Percentiles rank a stretch among this genome's conserved stretches.
Conservation (phyloP, 2,113 vertebrate genomes). For the Synchiropus splendidus region DNA sequence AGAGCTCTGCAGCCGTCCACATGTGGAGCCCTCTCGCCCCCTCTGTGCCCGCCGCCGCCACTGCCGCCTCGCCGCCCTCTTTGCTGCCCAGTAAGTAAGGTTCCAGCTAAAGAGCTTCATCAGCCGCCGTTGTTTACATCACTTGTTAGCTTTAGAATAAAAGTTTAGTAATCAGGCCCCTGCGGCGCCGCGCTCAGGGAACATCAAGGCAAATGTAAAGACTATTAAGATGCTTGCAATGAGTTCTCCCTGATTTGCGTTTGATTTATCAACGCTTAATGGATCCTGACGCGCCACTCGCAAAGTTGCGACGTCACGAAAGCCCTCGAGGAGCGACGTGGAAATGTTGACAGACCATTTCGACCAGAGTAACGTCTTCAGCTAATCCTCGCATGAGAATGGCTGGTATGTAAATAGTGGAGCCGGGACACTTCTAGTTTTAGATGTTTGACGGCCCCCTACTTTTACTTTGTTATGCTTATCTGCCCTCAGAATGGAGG, state of each 20-base stretch:
- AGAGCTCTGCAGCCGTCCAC: conserved; percentile 73
- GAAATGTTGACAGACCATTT: conserved; percentile 26
- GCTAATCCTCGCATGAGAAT: conserved; percentile 24
- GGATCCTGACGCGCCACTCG: conserved; percentile 16
- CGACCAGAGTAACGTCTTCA: conserved; percentile 48
- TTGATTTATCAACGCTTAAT: conserved; percentile 44
- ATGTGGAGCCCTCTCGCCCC: conserved; percentile 66
- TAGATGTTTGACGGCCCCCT: conserved; percentile 63
- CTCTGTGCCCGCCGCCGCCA: conserved; percentile 20
- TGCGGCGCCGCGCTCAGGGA: conserved; percentile 35
- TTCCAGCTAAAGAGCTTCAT: conserved; percentile 67
- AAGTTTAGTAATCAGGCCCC: conserved; percentile 43
- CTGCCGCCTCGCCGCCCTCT: conserved; percentile 60
- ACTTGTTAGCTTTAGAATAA: conserved; percentile 33
- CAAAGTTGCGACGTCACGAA: conserved; percentile 2
- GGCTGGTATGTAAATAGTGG: conserved; percentile 59
- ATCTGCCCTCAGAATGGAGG: conserved; percentile 57
- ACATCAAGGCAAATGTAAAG: conserved; percentile 48
- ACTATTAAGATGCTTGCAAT: conserved; percentile 42
- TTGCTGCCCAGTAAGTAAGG: conserved; percentile 70
- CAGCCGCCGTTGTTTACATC: conserved; percentile 72
- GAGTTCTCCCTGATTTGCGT: conserved; percentile 44
- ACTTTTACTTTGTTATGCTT: conserved; percentile 70
- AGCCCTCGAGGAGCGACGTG: not conserved
- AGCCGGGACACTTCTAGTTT: conserved; percentile 58